Base-by-base conservation (phyloP, 2,797 vertebrate genomes). In the Parauchenoglanis ngamensis region DNA sequence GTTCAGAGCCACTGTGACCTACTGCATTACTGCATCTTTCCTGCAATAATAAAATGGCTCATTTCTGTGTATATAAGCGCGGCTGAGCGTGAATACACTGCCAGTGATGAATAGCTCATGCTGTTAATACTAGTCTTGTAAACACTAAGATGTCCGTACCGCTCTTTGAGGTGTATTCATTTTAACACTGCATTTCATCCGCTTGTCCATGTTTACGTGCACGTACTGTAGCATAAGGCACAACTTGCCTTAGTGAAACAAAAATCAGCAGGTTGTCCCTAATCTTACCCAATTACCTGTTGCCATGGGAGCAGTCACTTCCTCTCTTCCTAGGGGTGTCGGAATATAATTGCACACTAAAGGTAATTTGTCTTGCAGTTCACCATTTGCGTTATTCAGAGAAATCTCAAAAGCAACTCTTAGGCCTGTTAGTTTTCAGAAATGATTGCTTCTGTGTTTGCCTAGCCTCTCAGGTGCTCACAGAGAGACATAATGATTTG, bases 281-380 rank as follows among this genome's bases (percentile, higher is more conserved):
- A 89, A 89, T 86, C 90, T 81, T 67, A 67, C 61, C 81, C 57
- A 7, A 72, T 87, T 87, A 90, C 88, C 68, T 88, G 90, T 91
- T 91, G 85, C 90, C 83, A 92, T 91, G 86, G 87, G 82, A 92
- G 85, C 86, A 84, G 79, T 80, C 84, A 83, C 81, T 88, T 88
- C 85, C 81, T 81, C 63, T 49, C 59, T 72, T 85, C 57, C 79
- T 76, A 25, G 19, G 83, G 88, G 87, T 90, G 80, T 83, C 49
- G 76, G 59, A 84, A 77, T 86, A 76, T 90, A 90, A 91, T 87
- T 89, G 83, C 86, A 86, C 59, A 72, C 88, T 63, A 44, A 78
- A 80, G 70, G 65, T 85, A 86, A 89, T 85, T 86, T 87, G 86
- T 82, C 83, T 88, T 54, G 61, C 49, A 59, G 86, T 88, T 90